Evolutionary conservation across 2,888 invertebrate genomes (phyloP), one percentile per base, ranked within the genome.

Genomic region (Polyploca ridens): DNA sequence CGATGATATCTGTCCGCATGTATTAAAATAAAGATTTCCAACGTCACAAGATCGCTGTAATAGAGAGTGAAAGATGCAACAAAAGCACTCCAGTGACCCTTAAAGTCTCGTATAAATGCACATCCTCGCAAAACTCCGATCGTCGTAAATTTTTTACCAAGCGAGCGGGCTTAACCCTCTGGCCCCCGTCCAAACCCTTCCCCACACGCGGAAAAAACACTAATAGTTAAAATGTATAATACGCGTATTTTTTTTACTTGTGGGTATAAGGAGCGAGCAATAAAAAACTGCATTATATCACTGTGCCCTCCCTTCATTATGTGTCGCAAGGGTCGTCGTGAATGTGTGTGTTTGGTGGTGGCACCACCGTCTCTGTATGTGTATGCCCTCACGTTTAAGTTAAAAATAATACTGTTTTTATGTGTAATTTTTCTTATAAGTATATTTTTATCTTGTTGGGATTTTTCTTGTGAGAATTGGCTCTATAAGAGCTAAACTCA

Each of bases 211-310:
- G 81, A 88, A 91, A 90, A 89, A 89, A 87, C 84, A 83, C 88
- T 92, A 90, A 93, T 93, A 92, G 93, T 93, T 90, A 89, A 92
- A 93, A 93, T 89, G 90, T 90, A 87, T 89, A 88, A 86, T 88
- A 85, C 86, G 86, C 86, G 86, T 84, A 88, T 89, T 90, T 91
- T 89, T 91, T 91, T 92, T 90, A 83, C 87, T 89, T 90, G 90
- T 91, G 93, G 90, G 91, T 92, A 90, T 88, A 88, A 90, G 90
- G 88, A 93, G 91, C 84, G 84, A 86, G 93, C 90, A 92, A 93
- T 93, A 94, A 94, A 94, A 94, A 94, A 93, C 88, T 91, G 93
- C 94, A 93, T 93, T 94, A 93, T 93, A 94, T 93, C 93, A 92
- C 87, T 78, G 84, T 87, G 84, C 89, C 91, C 92, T 90, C 91